A percentile compares a stretch with the other conserved stretches of the same genome.
These are phyloP conservation scores for Lasioglossum villosulum DNA, from an alignment of 2,888 invertebrate species.

Conservation along the genomic window DNA sequence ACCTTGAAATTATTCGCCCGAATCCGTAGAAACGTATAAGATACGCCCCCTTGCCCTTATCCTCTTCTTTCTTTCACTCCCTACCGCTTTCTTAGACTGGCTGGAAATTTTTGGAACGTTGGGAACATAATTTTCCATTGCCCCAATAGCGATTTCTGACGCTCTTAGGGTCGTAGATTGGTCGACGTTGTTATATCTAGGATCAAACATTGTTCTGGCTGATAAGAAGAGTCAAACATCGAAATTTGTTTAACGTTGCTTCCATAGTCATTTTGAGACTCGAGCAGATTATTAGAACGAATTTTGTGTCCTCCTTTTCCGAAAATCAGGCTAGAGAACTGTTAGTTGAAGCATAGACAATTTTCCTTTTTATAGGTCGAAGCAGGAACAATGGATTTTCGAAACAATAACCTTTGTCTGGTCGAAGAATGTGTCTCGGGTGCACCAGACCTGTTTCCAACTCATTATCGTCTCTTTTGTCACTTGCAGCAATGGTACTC, in stretches of 20 bases:
- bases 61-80: neutral
- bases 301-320: neutral
- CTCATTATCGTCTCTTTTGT: neutral
- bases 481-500: neutral
- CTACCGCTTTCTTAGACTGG: neutral
- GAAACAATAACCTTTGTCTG: constrained; percentile 8
- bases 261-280: neutral
- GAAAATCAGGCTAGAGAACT: neutral
- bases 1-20: constrained; percentile 43
- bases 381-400: neutral
- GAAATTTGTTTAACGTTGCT: neutral
- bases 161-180: neutral
- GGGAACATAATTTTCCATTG: neutral
- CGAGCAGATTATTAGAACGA: neutral
- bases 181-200: neutral
- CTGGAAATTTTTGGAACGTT: neutral
- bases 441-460: neutral
- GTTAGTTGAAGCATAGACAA: neutral
- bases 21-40: neutral
- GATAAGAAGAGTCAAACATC: neutral
- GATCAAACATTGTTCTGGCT: neutral
- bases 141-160: neutral
- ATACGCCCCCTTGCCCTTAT: neutral
- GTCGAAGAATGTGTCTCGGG: neutral
- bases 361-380: neutral